Base-by-base conservation (phyloP, 1,140 invertebrate genomes). In the Euborellia annulipes region DNA sequence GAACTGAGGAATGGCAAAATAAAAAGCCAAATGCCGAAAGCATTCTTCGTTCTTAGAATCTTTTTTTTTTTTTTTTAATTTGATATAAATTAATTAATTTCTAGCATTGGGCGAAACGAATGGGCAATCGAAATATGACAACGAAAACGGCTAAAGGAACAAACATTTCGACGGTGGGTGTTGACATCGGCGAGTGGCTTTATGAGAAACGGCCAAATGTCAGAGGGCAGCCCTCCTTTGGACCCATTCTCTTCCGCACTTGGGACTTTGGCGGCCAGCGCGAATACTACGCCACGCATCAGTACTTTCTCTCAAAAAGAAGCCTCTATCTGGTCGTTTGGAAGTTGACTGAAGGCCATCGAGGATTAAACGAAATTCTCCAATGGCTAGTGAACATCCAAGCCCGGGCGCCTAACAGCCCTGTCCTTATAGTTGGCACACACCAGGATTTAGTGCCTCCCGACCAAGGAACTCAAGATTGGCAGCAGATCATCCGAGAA, bases 231-330 rank as follows among this genome's bases (percentile, higher is more conserved):
- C 79, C 79, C 8, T 75, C 76, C 1, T 76, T 84, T 50, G 92
- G 91, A 0, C 79, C 89, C 1, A 82, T 98, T 37, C 81, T 87
- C n/a, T 98, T 99, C 66, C 70, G 63, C 62, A 98, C 93, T 0
- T 98, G 95, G 94, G 95, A 98, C 65, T 98, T 98, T 70, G 93
- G 92, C n/a, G 94, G 94, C 0, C 92, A 96, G 66, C 78, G 80
- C 56, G 91, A 95, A 60, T 92, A 93, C 59, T 97, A 97, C 60
- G 87, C 93, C 0, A 98, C 94, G 1, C 94, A 98, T 71, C 92
- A 98, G 57, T 98, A 98, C 62, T 98, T 98, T 61, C 66, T 99
- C 11, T 95, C 92, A 0, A 90, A 92, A 51, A 69, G 95, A 23
- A 95, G 93, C 48, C 65, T 99, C 0, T 98, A 97, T 58, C 67